A percentile compares a stretch with the other conserved stretches of the same genome.
phyloP scores from a whole-genome alignment of 2,113 vertebrate species.

The Hippopotamus amphibius region DNA sequence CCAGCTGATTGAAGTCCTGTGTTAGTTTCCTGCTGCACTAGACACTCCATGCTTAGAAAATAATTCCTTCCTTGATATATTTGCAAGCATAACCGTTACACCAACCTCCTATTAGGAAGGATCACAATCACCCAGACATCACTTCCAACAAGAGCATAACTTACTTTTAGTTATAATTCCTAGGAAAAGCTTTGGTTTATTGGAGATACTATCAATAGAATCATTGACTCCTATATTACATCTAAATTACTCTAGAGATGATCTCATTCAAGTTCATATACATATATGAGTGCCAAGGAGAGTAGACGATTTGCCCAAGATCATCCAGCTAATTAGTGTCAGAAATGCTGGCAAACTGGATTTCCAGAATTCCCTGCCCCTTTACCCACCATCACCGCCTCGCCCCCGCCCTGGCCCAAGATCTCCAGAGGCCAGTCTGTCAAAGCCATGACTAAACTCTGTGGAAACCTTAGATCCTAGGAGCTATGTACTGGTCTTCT shows the following conservation, averaged over 20 bases:
- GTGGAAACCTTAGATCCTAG: neutral
- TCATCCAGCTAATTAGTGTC: neutral
- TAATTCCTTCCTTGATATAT: neutral
- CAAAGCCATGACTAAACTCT: neutral
- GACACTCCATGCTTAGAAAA: neutral
- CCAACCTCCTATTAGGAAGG: neutral
- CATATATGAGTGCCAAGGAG: neutral
- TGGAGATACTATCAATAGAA: neutral
- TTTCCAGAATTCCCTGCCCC: neutral
- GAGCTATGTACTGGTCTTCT: neutral
- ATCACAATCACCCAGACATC: neutral
- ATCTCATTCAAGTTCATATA: neutral
- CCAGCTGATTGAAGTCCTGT: neutral
- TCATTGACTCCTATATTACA: neutral
- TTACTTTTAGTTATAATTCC: neutral
- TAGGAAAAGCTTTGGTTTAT: neutral
- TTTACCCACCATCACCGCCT: neutral
- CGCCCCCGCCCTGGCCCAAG: too few species aligned
- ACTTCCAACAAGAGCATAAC: neutral
- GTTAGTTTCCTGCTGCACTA: neutral
- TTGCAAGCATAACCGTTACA: neutral
- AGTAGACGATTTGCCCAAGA: neutral
- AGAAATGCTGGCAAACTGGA: neutral
- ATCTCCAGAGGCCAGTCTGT: neutral
- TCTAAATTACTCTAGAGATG: neutral